Percentiles rank a stretch among this genome's conserved stretches.
These are phyloP conservation scores for Pharmacophagus antenor DNA, from an alignment of 2,888 invertebrate genomes.

Conservation along the genomic window DNA sequence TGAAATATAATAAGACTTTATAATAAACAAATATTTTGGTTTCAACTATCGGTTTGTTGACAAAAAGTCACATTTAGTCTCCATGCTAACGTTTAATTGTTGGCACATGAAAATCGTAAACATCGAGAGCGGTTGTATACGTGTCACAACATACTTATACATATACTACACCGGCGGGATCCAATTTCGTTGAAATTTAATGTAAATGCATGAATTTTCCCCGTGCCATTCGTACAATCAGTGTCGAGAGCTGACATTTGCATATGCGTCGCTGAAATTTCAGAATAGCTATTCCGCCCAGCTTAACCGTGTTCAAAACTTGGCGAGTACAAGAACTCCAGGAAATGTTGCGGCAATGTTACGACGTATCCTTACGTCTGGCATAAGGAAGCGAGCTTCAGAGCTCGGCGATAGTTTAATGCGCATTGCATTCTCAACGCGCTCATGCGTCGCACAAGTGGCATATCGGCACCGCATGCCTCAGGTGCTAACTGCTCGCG, in stretches of 20 bases:
- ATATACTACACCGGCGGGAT: slow-evolving; percentile 69
- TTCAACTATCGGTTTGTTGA: no score
- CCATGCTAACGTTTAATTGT: slow-evolving; percentile 36
- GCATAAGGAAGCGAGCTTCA: slow-evolving; percentile 48
- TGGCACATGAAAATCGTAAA: slow-evolving; percentile 73
- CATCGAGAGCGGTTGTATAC: slow-evolving; percentile 56
- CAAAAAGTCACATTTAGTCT: no score
- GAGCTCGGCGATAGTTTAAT: slow-evolving; percentile 41
- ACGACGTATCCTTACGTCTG: slow-evolving; percentile 57
- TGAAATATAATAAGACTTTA: no score
- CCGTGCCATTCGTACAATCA: slow-evolving; percentile 78
- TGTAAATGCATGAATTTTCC: slow-evolving; percentile 80
- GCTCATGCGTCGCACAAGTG: slow-evolving; percentile 45
- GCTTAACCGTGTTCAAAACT: slow-evolving; percentile 77
- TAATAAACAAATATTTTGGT: not conserved
- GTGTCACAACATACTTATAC: slow-evolving; percentile 65
- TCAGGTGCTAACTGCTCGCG: slow-evolving; percentile 46
- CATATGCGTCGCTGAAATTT: slow-evolving; percentile 78
- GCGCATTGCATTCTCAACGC: slow-evolving; percentile 28
- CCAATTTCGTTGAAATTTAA: slow-evolving; percentile 77
- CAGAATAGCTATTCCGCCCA: slow-evolving; percentile 71
- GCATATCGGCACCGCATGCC: slow-evolving; percentile 43
- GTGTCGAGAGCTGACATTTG: slow-evolving; percentile 79
- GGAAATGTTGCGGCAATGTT: slow-evolving; percentile 60
- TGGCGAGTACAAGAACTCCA: slow-evolving; percentile 55